Conservation (phyloP, 2,797 vertebrate genomes). For the Macropus fuliginosus region DNA sequence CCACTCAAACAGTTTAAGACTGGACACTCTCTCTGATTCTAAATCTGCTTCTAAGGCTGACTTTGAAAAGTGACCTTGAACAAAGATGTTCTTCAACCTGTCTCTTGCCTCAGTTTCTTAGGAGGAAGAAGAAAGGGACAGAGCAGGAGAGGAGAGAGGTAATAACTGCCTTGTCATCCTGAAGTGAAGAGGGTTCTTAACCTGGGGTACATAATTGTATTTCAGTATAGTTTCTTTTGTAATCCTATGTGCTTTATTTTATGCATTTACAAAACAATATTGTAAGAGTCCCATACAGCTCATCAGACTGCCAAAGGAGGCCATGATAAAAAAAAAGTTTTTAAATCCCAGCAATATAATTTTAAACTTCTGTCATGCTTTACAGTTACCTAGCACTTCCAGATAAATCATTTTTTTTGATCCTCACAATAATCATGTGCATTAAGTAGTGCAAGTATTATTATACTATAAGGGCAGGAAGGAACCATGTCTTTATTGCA, state of each 20-base stretch:
- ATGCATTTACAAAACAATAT: neutral
- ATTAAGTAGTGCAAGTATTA: neutral
- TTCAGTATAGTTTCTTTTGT: neutral
- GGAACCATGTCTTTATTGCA: neutral
- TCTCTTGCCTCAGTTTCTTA: neutral
- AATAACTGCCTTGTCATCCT: neutral
- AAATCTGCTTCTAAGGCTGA: neutral
- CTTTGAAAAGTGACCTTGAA: neutral
- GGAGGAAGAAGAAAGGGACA: neutral
- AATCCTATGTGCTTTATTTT: neutral
- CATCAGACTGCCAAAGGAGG: neutral
- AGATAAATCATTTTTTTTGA: neutral
- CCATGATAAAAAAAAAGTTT: neutral
- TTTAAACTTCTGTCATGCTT: neutral
- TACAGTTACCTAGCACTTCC: neutral
- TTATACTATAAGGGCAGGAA: neutral
- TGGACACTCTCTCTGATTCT: neutral
- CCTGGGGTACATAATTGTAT: neutral
- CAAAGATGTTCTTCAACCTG: neutral
- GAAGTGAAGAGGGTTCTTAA: neutral
- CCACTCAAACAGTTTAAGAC: neutral
- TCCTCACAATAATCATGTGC: neutral
- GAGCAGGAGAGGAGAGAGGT: neutral
- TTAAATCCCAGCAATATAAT: neutral
- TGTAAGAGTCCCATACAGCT: neutral